Percentiles rank a stretch among this genome's conserved stretches.
Evolutionary conservation across 2,797 vertebrate genomes (phyloP).

Genomic region (Lagocephalus sceleratus): DNA sequence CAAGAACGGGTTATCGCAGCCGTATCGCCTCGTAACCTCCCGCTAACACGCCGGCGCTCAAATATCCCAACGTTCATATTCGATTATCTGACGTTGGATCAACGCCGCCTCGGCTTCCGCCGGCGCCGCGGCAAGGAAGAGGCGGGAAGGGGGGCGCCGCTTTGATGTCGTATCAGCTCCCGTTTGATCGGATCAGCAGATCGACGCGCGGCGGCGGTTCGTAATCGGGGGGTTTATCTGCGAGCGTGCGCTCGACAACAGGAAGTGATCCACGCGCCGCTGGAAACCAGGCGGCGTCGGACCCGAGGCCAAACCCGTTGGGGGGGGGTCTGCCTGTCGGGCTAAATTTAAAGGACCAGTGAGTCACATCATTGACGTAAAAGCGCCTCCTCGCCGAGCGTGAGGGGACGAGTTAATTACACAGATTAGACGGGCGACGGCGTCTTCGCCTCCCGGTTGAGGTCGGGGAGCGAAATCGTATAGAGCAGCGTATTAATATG

Average conservation of each 20-base stretch:
- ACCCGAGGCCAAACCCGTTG: no score
- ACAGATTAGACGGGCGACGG: constrained; percentile 47
- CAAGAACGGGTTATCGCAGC: no score
- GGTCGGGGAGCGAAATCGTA: no score
- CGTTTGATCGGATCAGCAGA: background rate
- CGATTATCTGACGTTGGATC: background rate
- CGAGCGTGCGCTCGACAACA: background rate
- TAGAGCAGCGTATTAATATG: no score
- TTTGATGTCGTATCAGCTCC: background rate
- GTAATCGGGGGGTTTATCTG: background rate
- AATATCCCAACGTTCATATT: background rate
- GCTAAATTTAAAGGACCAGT: constrained; percentile 82
- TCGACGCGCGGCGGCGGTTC: background rate
- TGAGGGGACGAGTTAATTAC: constrained; percentile 82
- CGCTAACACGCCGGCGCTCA: background rate
- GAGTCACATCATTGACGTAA: constrained; percentile 82
- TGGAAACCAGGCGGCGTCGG: no score
- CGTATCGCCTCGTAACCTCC: no score
- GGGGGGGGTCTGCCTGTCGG: constrained; percentile 67
- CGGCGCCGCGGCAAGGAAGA: background rate
- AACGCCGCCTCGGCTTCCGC: background rate
- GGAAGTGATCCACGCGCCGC: background rate
- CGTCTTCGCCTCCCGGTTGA: no score
- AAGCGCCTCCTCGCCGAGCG: constrained; percentile 65
- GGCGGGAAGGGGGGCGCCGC: background rate